phyloP scores from a whole-genome alignment of 2,888 invertebrate species.

The Lasioglossum figueresi region DNA sequence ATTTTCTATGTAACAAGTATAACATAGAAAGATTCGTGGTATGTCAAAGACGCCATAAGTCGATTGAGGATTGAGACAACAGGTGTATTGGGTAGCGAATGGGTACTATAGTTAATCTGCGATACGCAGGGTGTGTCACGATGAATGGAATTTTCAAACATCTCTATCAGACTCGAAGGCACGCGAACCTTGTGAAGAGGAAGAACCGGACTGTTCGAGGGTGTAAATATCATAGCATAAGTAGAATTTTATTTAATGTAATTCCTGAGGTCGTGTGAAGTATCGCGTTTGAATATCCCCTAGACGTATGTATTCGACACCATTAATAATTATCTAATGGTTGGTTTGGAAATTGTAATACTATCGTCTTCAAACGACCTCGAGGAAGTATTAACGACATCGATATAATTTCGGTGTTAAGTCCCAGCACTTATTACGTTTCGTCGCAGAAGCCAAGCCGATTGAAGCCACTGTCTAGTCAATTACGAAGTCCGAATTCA shows the following conservation, averaged over 20 bases:
- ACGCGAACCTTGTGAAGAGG: background rate
- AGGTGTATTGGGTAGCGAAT: background rate
- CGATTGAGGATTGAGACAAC: background rate
- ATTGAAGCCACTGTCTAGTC: slow-evolving; percentile 66
- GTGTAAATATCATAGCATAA: slow-evolving; percentile 19
- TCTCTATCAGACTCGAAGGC: background rate
- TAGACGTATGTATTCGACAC: background rate
- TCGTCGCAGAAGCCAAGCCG: slow-evolving; percentile 56
- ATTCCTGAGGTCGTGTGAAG: slow-evolving; percentile 3
- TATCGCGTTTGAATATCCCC: background rate
- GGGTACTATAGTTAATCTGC: background rate
- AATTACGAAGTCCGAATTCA: slow-evolving; percentile 62
- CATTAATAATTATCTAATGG: background rate
- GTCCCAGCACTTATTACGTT: slow-evolving; percentile 28
- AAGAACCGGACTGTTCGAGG: background rate
- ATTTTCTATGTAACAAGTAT: background rate
- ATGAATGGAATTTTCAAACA: background rate
- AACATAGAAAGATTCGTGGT: background rate
- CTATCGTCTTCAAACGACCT: background rate
- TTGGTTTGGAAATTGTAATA: background rate
- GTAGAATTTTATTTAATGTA: slow-evolving; percentile 16
- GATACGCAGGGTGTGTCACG: background rate
- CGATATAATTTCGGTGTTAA: background rate
- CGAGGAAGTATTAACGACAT: background rate
- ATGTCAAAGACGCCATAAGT: background rate